Conservation (phyloP, 2,797 vertebrate genomes). For the Microctenopoma lineatum region DNA sequence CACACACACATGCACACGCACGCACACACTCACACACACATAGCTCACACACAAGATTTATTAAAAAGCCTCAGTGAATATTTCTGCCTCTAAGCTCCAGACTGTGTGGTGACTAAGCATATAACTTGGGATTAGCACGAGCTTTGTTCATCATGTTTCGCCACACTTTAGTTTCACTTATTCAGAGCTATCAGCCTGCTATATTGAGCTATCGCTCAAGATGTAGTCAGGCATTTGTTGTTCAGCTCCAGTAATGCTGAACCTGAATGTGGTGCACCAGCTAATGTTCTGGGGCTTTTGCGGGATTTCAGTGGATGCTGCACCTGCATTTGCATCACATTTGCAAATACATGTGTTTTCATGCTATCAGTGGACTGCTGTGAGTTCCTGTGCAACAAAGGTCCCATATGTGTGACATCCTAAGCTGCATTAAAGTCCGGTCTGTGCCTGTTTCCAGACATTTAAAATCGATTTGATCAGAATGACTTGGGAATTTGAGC, state of each 20-base stretch:
- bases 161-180: slow-evolving; percentile 28
- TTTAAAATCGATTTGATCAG: slow-evolving; percentile 38
- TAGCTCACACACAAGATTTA: slow-evolving; percentile 45
- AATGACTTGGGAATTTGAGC: slow-evolving; percentile 31
- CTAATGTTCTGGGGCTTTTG: slow-evolving; percentile 14
- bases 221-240: slow-evolving; percentile 19
- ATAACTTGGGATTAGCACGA: slow-evolving; percentile 52
- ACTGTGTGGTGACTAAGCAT: slow-evolving; percentile 56
- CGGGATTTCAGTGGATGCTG: not conserved
- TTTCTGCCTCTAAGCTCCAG: slow-evolving; percentile 51
- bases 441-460: slow-evolving; percentile 17
- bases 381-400: slow-evolving; percentile 12
- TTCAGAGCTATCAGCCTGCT: slow-evolving; percentile 17
- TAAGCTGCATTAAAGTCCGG: slow-evolving; percentile 2
- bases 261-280: not conserved
- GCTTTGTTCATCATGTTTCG: slow-evolving; percentile 50
- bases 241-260: slow-evolving; percentile 23
- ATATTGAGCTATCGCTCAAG: slow-evolving; percentile 23
- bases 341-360: slow-evolving; percentile 19
- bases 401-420: slow-evolving; percentile 1
- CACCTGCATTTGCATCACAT: slow-evolving; percentile 4
- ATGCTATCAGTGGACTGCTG: not conserved
- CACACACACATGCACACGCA: not conserved
- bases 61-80: slow-evolving; percentile 53
- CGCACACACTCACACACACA: slow-evolving; percentile 14